Conservation (phyloP, 2,888 invertebrate species). For the Cheilosia scutellata region DNA sequence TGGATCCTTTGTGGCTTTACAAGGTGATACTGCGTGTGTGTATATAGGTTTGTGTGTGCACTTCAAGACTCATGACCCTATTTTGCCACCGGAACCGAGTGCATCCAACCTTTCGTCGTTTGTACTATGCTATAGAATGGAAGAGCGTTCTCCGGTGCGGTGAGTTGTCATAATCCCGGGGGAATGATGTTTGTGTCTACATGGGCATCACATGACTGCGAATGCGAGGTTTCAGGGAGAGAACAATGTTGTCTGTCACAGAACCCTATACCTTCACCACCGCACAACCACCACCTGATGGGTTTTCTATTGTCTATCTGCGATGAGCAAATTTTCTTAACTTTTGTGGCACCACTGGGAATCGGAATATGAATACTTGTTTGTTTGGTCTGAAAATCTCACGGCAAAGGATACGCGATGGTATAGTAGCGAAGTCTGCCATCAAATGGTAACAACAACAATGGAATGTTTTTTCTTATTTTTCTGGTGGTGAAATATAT, state of each 20-base stretch:
- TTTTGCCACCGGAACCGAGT: slow-evolving; percentile 33
- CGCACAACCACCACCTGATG: slow-evolving; percentile 31
- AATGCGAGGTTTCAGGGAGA: neutral
- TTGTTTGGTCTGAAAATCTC: slow-evolving; percentile 35
- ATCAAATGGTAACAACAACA: slow-evolving; percentile 27
- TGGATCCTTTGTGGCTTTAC: slow-evolving; percentile 39
- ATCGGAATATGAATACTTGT: slow-evolving; percentile 43
- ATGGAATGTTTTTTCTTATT: slow-evolving; percentile 10
- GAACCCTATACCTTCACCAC: neutral
- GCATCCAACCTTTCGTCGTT: slow-evolving; percentile 33
- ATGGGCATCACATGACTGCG: slow-evolving; percentile 8
- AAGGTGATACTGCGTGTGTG: neutral
- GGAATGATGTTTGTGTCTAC: slow-evolving; percentile 18
- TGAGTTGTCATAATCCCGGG: slow-evolving; percentile 36
- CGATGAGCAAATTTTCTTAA: slow-evolving; percentile 52
- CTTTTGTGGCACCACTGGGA: slow-evolving; percentile 39
- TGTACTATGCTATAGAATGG: neutral
- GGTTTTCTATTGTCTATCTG: slow-evolving; percentile 47
- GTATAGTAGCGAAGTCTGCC: neutral
- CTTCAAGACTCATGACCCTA: slow-evolving; percentile 38
- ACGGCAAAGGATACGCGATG: neutral
- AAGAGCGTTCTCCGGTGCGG: neutral
- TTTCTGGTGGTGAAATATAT: slow-evolving; percentile 2
- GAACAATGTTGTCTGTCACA: neutral
- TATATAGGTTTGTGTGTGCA: neutral